Evolutionary conservation across 2,113 vertebrate species (phyloP).

Genomic region (Anthoscopus minutus): DNA sequence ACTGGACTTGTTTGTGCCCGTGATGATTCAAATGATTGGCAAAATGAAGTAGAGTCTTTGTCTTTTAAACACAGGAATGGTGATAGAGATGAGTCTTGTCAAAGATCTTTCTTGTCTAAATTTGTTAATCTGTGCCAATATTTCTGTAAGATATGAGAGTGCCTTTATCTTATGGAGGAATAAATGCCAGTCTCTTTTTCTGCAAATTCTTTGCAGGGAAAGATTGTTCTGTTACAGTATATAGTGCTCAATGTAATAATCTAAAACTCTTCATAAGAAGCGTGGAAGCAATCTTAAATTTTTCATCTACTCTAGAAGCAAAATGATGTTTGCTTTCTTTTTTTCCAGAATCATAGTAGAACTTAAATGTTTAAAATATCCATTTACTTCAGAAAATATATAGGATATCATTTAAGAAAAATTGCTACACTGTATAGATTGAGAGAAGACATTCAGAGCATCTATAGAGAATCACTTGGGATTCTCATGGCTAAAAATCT

Average conservation of each 20-base stretch:
- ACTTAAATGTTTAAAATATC: not conserved
- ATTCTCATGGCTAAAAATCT: not conserved
- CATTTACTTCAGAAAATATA: not conserved
- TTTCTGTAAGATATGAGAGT: not conserved
- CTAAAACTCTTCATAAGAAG: not conserved
- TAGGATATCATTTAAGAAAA: not conserved
- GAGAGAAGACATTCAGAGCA: not conserved
- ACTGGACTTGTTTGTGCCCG: not conserved
- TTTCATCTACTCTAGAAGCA: not conserved
- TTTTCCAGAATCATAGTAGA: not conserved
- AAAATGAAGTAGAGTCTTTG: slow-evolving; percentile 11
- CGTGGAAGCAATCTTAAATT: not conserved
- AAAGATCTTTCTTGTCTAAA: not conserved
- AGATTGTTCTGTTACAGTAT: not conserved
- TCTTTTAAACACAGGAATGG: not conserved
- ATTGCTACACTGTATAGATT: not conserved
- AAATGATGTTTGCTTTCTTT: not conserved
- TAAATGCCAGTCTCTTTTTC: slow-evolving; percentile 24
- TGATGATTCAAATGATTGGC: not conserved
- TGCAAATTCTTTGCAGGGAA: not conserved
- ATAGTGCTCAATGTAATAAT: not conserved
- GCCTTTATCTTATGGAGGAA: slow-evolving; percentile 27
- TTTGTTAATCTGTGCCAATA: slow-evolving; percentile 30
- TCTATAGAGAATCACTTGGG: not conserved
- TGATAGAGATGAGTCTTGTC: not conserved